phyloP scores from a whole-genome alignment of 2,113 vertebrate species.

The Orycteropus afer region DNA sequence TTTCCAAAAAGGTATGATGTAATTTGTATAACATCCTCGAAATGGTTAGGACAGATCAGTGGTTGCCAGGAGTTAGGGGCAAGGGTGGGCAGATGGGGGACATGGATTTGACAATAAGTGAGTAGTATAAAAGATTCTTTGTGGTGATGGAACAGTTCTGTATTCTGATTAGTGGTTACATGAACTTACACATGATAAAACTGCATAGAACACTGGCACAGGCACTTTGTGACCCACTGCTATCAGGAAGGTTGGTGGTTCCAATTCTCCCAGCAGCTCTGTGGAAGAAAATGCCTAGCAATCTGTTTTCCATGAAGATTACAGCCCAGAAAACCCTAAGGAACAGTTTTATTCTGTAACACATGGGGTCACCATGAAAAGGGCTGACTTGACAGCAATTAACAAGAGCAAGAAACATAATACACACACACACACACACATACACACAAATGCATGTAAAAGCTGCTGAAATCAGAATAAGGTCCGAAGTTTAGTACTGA shows the following conservation, averaged over 20 bases:
- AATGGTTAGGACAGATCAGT: background rate
- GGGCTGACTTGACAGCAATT: no score
- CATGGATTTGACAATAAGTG: background rate
- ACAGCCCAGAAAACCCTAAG: no score
- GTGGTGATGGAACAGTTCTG: background rate
- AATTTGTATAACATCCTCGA: slow-evolving; percentile 1
- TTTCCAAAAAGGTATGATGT: no score
- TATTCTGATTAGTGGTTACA: background rate
- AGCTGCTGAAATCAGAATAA: background rate
- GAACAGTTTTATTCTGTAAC: no score
- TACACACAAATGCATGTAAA: background rate
- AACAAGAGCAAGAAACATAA: no score
- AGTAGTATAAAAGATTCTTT: background rate
- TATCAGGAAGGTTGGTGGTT: no score
- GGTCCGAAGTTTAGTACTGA: background rate
- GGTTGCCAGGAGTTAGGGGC: background rate
- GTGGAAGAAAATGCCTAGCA: no score
- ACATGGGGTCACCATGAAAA: no score
- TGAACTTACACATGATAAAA: background rate
- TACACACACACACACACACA: background rate
- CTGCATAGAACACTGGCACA: background rate
- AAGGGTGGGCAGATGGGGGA: background rate
- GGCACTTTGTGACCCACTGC: no score
- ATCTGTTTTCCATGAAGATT: no score
- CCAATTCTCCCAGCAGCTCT: no score